Base-by-base conservation (phyloP, 2,888 invertebrate genomes). In the Melinopterus prodromus region DNA sequence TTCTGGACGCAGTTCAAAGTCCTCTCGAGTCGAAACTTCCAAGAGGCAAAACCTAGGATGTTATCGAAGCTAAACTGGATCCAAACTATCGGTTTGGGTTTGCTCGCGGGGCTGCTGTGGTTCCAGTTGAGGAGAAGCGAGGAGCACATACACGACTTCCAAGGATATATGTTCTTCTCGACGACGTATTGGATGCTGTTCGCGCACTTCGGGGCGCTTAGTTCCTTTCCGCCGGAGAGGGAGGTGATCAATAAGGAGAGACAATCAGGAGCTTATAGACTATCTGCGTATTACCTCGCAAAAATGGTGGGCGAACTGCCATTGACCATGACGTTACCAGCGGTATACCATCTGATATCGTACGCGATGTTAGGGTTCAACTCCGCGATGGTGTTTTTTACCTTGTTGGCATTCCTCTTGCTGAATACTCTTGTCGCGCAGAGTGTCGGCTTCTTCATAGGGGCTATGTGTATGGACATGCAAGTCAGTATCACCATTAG, bases 141-240 rank as follows among this genome's bases (percentile, higher is more conserved):
- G 87, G 93, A 94, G 84, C 93, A 94, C 12, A 90, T 96, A 79
- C 93, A 94, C 84, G 95, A 96, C 88, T 92, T 95, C 82, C 94
- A 95, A 89, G 96, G 95, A 75, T 95, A 95, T 95, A 94, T 96
- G 93, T 96, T 95, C 88, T 96, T 95, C 89, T 94, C 94, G 80
- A 94, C 94, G 77, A 95, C 94, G 35, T 95, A 95, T 87, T 95
- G 95, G 95, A 95, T 95, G 93, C 90, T 96, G 80, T 94, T 94
- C 87, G 94, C 95, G 16, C 92, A 95, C 84, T 95, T 96, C 86
- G 94, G 95, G 83, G 94, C 95, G 76, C 91, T 96, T 69, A 93
- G 94, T 87, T 94, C 95, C 87, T 95, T 95, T 92, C 95, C 95
- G 79, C 92, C 94, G 76, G 95, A 96, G 88, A 91, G 94, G 83